Evolutionary conservation across 1,140 invertebrate genomes (phyloP), one percentile per base, ranked within the genome.

Genomic region (Mesaphorura yosii): DNA sequence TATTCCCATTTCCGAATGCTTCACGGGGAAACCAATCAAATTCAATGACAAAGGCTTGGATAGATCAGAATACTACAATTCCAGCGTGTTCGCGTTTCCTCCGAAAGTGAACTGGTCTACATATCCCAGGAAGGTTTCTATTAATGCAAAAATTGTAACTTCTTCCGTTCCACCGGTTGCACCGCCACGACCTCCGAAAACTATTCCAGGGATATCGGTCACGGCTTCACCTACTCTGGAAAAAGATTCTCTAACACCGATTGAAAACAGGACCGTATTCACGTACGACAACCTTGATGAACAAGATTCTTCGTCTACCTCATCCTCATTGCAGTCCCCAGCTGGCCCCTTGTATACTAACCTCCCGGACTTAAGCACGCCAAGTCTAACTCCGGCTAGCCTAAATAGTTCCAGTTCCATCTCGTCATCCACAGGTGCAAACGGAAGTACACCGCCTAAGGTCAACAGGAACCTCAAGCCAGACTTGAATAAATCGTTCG

Each of bases 381-480:
- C 76, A 14, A 77, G 75, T 66, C 75, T 78, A 34, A 62, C 63
- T 2, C 69, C 67, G 47, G 37, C 57, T 60, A 50, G 51, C 58
- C 66, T 56, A 51, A 64, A 45, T 65, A 63, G 58, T 17, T 62
- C 48, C 48, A 23, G 45, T 59, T 20, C 44, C n/a, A 12, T 49
- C 1, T 37, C 54, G 17, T 48, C 38, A 17, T 26, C 42, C 17
- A n/a, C 12, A 3, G 49, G 48, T 52, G 38, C 52, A 7, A 50
- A 51, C 31, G 74, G 64, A 66, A 72, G 44, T 69, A 64, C 75
- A 38, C 83, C 85, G 7, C 84, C 84, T 3, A 72, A 74, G 7
- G 81, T 88, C 26, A 82, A 89, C 65, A 73, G 86, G 14, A 80
- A 79, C 39, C 70, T 89, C 2, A 91, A 91, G 66, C 87, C 87